Conservation (phyloP, 2,797 vertebrate genomes). For the Chrysocyon brachyurus region DNA sequence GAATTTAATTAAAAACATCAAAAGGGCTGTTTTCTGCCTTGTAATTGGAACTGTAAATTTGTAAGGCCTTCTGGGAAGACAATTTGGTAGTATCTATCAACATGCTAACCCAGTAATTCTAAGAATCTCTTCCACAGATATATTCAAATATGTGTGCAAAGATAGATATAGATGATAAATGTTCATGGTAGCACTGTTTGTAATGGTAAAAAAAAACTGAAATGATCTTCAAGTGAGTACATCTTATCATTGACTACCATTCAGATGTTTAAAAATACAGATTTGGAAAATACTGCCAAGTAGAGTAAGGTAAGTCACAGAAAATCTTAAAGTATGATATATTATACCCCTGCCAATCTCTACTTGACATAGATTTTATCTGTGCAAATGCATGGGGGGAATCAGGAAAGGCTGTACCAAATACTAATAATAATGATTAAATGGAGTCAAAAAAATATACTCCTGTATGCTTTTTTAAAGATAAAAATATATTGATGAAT, state of each 20-base stretch:
- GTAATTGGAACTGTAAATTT: background rate
- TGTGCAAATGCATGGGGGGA: background rate
- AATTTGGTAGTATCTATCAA: slow-evolving; percentile 30
- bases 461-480: background rate
- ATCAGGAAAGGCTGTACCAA: background rate
- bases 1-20: slow-evolving; percentile 56
- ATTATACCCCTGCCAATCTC: background rate
- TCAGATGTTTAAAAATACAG: slow-evolving; percentile 50
- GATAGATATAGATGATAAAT: background rate
- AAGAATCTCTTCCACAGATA: slow-evolving; percentile 50
- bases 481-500: slow-evolving; percentile 34
- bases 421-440: slow-evolving; percentile 23
- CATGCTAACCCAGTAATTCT: slow-evolving; percentile 12
- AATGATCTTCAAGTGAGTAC: background rate
- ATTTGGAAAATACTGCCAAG: slow-evolving; percentile 21
- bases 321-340: background rate
- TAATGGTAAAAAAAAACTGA: background rate
- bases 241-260: slow-evolving; percentile 8
- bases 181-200: background rate
- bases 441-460: background rate
- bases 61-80: slow-evolving; percentile 46
- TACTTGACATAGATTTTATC: background rate
- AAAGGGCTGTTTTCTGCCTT: background rate
- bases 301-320: background rate
- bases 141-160: background rate